Percentiles rank a stretch among this genome's conserved stretches.
These are phyloP conservation scores for Xerus inauris DNA, from an alignment of 2,113 vertebrate species.

Conservation along the genomic window DNA sequence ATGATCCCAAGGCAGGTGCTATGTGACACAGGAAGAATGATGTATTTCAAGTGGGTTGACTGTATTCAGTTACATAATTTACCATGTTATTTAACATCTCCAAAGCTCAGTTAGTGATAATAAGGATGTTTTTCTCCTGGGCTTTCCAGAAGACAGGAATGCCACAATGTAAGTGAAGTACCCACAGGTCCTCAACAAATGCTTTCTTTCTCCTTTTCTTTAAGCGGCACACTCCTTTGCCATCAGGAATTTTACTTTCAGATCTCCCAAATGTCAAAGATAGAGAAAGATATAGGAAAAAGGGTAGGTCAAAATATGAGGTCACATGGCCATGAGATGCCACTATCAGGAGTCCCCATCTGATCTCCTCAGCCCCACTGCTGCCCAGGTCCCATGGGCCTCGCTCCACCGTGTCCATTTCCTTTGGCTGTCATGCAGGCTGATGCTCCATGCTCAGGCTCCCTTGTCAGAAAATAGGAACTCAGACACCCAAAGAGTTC, in stretches of 20 bases:
- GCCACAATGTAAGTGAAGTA: neutral
- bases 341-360: neutral
- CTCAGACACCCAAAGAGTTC: neutral
- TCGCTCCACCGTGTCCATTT: neutral
- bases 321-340: fast-evolving
- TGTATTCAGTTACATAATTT: neutral
- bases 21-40: neutral
- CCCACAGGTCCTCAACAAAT: neutral
- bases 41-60: neutral
- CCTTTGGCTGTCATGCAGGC: neutral
- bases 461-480: neutral
- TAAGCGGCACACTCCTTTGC: neutral
- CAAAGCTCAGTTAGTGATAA: neutral
- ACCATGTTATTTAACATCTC: neutral
- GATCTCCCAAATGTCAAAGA: too few relatives aligned
- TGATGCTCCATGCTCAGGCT: fast-evolving
- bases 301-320: neutral
- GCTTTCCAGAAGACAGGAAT: neutral
- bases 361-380: neutral
- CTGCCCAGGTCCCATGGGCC: neutral
- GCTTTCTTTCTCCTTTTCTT: neutral
- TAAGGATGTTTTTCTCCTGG: neutral
- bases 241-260: neutral
- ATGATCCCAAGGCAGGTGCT: neutral
- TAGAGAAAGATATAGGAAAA: neutral